phyloP scores from a whole-genome alignment of 2,888 invertebrate genomes.

The Panorpa germanica region DNA sequence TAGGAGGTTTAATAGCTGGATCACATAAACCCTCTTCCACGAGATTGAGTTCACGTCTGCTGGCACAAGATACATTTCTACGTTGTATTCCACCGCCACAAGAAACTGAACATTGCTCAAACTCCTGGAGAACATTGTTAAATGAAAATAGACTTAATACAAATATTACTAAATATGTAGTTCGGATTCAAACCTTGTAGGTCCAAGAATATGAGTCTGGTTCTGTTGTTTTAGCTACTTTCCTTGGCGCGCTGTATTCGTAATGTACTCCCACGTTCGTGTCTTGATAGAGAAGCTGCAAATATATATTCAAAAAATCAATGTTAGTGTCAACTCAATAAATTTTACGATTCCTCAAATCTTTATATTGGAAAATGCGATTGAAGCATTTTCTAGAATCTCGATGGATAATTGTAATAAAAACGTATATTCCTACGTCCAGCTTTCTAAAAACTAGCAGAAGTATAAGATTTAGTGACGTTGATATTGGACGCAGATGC shows the following conservation, averaged over 20 bases:
- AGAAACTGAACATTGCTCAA: slow-evolving; percentile 60
- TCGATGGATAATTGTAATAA: no score
- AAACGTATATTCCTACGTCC: no score
- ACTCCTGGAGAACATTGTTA: slow-evolving; percentile 45
- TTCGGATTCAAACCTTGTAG: no score
- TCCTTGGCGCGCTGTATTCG: slow-evolving; percentile 75
- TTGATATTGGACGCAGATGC: no score
- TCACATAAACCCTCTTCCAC: slow-evolving; percentile 69
- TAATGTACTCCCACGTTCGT: slow-evolving; percentile 70
- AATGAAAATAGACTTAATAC: no score
- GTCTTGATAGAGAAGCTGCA: slow-evolving; percentile 63
- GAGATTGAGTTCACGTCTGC: slow-evolving; percentile 45
- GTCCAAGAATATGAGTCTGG: slow-evolving; percentile 72
- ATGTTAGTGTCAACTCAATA: no score
- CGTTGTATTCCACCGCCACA: slow-evolving; percentile 82
- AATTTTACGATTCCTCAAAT: no score
- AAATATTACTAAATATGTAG: no score
- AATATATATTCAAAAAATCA: slow-evolving; percentile 12
- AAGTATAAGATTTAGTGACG: no score
- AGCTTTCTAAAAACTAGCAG: no score
- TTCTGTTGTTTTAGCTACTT: slow-evolving; percentile 39
- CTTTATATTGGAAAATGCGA: no score
- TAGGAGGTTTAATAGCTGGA: slow-evolving; percentile 46
- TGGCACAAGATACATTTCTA: slow-evolving; percentile 63
- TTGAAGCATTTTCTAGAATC: no score